Base-by-base conservation (phyloP, 1,140 invertebrate genomes). In the Drosophila takahashii region DNA sequence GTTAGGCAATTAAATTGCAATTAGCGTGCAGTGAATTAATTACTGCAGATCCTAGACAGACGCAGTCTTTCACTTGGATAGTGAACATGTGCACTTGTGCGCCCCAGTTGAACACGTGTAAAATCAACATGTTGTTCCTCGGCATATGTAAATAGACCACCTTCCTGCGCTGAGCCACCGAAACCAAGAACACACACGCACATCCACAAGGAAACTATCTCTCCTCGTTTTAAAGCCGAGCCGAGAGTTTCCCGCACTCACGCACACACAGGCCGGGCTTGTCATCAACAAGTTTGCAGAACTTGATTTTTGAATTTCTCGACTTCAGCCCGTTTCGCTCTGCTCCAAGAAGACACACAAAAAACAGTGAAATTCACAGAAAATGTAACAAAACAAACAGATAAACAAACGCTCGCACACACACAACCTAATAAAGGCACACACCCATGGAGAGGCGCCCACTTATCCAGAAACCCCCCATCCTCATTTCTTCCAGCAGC, bases 51-150 rank as follows among this genome's bases (percentile, higher is more conserved):
- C 1, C 26, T 10, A 47, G 64, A 27, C 34, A 18, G 26, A 13
- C 57, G 42, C n/a, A 48, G 27, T 50, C 51, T 65, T 65, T 29
- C 13, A 44, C 9, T 41, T 16, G 48, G 26, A 18, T 18, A 42
- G 44, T 53, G 37, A 50, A 41, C 37, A 37, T 39, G 36, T 44
- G 54, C 47, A 72, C 52, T 69, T 48, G 59, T 50, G 66, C 51
- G 84, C 34, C 44, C 48, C 42, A 16, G 60, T 52, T 44, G 47
- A 89, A 72, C 83, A 87, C 71, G 79, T 87, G 83, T 77, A 79
- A 89, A 83, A 84, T 87, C 84, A 87, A 87, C 83, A 79, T 87
- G 83, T 87, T 79, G 83, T 80, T 77, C 67, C 69, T 61, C 74
- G 57, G 45, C 52, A 56, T 69, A 61, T 75, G 77, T 79, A 79